These are phyloP conservation scores for Echinometra lucunter DNA, from an alignment of 53 echinoderm and acorn worm genomes.

Conservation along the genomic window DNA sequence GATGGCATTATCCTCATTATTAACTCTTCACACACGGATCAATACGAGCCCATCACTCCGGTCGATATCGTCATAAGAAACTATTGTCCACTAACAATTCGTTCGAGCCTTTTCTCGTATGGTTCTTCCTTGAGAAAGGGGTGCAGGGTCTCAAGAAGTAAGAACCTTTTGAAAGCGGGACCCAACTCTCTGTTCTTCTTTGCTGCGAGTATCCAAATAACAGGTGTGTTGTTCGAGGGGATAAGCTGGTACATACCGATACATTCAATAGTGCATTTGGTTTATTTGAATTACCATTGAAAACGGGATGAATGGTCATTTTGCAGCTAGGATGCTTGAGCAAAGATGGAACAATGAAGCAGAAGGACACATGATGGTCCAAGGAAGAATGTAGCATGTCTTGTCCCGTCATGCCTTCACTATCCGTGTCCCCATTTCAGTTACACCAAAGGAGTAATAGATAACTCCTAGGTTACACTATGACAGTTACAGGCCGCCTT, in stretches of 20 bases:
- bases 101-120: neutral
- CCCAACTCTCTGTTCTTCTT: neutral
- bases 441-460: neutral
- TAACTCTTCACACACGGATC: slow-evolving; percentile 50
- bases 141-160: neutral
- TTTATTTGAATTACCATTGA: slow-evolving; percentile 53
- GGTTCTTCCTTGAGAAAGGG: neutral
- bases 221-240: slow-evolving; percentile 45
- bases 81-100: slow-evolving; percentile 47
- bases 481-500: no score
- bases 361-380: slow-evolving; percentile 38
- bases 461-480: neutral
- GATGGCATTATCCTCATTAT: slow-evolving; percentile 59
- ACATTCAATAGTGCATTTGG: slow-evolving; percentile 50
- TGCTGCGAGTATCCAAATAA: slow-evolving; percentile 29
- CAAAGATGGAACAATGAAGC: neutral
- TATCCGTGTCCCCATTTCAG: neutral
- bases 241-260: slow-evolving; percentile 18
- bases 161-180: slow-evolving; percentile 1
- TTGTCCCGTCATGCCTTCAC: neutral
- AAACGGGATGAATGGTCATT: slow-evolving; percentile 43
- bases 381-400: neutral
- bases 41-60: slow-evolving; percentile 29
- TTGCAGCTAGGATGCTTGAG: slow-evolving; percentile 21
- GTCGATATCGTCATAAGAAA: neutral